Evolutionary conservation across 2,113 vertebrate species (phyloP).

Genomic region (Spermophilus dauricus): DNA sequence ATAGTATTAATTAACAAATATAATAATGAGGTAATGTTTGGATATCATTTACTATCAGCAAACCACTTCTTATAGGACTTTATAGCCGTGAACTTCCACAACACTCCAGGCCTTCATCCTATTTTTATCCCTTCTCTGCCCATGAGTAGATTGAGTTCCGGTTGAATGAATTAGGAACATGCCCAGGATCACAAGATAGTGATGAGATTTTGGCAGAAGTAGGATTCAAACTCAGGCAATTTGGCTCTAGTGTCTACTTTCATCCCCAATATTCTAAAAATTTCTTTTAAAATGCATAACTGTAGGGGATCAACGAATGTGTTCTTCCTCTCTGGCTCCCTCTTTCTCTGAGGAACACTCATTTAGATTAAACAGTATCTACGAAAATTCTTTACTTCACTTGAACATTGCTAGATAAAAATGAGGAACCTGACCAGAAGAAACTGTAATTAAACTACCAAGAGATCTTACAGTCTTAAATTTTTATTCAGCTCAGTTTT

Average conservation of each 20-base stretch:
- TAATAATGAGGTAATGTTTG: constrained; percentile 11
- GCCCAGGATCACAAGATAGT: background rate
- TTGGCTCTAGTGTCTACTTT: background rate
- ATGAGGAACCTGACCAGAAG: background rate
- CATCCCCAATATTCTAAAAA: background rate
- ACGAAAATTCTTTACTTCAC: background rate
- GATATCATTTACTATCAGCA: background rate
- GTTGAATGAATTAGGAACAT: background rate
- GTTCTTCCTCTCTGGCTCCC: background rate
- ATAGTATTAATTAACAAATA: background rate
- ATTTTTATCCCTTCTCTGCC: background rate
- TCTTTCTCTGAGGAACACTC: background rate
- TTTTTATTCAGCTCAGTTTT: constrained; percentile 48
- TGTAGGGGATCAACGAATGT: background rate
- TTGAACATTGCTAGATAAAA: constrained; percentile 38
- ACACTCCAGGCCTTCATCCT: background rate
- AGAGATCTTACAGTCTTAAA: constrained; percentile 19
- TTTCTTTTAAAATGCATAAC: background rate
- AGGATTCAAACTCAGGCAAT: background rate
- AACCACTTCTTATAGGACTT: background rate
- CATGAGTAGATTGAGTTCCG: background rate
- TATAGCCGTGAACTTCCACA: background rate
- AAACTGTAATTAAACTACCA: constrained; percentile 35
- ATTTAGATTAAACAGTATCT: background rate
- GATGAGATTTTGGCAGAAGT: background rate